Base-by-base conservation (phyloP, 2,113 vertebrate genomes). In the Ailuropoda melanoleuca region DNA sequence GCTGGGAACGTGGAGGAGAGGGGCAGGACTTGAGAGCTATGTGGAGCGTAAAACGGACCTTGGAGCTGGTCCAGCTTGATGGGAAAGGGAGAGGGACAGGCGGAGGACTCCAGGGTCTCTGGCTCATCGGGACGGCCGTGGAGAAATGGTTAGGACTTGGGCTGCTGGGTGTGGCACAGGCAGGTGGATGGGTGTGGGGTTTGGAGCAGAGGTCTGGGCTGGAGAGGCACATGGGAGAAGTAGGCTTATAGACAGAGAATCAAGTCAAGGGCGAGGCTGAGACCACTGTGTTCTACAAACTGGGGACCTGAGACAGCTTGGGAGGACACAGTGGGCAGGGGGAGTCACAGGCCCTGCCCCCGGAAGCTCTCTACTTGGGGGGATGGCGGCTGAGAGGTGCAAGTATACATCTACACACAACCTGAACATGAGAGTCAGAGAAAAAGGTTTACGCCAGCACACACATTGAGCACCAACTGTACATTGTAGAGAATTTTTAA, bases 271-370 rank as follows among this genome's bases (percentile, higher is more conserved):
- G 68, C 18, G 26, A 55, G 53, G 60, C 2, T 9, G 70, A 53
- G 17, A 72, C 17, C 31, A 8, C 2, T 3, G 8, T 1, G 12
- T 24, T 7, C 58, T n/a, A 18, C 48, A 58, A 10, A 66, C 0
- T 1, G 31, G 43, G 43, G 34, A n/a, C 4, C n/a, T n/a, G 8
- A 39, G 85, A 46, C 23, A 31, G 29, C 72, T 48, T 12, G 46
- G 56, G 31, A 68, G 8, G 8, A 56, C n/a, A 26, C 4, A 6
- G 0, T 43, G 56, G n/a, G 60, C 0, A n/a, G 0, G 21, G 56
- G 58, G 50, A 29, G 55, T 46, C 60, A 3, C 31, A 37, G 50
- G 23, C 4, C 58, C 17, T 62, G 34, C 7, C 26, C 39, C 83
- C 0, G 1, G 0, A 17, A 26, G 21, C 60, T 53, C n/a, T 43